A percentile compares a stretch with the other conserved stretches of the same genome.
Evolutionary conservation across 1,140 invertebrate genomes (phyloP).

Genomic region (Trialeurodes vaporariorum): DNA sequence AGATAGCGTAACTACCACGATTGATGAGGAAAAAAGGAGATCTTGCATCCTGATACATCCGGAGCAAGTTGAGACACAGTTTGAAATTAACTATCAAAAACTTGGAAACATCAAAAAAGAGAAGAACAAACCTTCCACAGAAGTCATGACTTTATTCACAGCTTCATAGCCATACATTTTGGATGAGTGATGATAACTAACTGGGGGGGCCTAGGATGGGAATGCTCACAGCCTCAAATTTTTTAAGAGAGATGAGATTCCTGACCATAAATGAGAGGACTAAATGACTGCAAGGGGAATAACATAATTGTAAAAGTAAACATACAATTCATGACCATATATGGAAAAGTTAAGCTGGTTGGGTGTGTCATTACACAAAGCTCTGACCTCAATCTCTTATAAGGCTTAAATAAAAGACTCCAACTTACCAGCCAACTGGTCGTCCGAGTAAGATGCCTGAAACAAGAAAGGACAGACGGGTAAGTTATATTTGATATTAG

Average conservation of each 20-base stretch:
- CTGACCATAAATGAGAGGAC: slow-evolving; percentile 16
- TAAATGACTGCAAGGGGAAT: slow-evolving; percentile 13
- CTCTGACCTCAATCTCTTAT: slow-evolving; percentile 28
- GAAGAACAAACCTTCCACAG: slow-evolving; percentile 40
- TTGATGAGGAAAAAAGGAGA: too few species aligned
- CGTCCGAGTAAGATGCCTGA: slow-evolving; percentile 76
- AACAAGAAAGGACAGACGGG: slow-evolving; percentile 33
- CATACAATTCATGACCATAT: slow-evolving; percentile 30
- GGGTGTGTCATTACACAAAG: slow-evolving; percentile 26
- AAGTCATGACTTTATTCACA: slow-evolving; percentile 41
- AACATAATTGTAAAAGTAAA: slow-evolving; percentile 18
- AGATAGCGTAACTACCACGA: background rate
- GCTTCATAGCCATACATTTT: slow-evolving; percentile 40
- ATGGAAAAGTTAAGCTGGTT: slow-evolving; percentile 26
- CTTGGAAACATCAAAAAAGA: too few species aligned
- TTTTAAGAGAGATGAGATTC: slow-evolving; percentile 2
- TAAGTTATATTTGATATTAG: too few species aligned
- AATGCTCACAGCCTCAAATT: background rate
- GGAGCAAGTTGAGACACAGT: too few species aligned
- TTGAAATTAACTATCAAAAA: too few species aligned
- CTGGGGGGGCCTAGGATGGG: slow-evolving; percentile 5
- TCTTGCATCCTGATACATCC: too few species aligned
- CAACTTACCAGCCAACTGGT: slow-evolving; percentile 78
- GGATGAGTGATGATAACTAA: slow-evolving; percentile 4
- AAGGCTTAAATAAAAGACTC: slow-evolving; percentile 18